phyloP scores from a whole-genome alignment of 2,888 invertebrate species.

The Adineta ricciae region DNA sequence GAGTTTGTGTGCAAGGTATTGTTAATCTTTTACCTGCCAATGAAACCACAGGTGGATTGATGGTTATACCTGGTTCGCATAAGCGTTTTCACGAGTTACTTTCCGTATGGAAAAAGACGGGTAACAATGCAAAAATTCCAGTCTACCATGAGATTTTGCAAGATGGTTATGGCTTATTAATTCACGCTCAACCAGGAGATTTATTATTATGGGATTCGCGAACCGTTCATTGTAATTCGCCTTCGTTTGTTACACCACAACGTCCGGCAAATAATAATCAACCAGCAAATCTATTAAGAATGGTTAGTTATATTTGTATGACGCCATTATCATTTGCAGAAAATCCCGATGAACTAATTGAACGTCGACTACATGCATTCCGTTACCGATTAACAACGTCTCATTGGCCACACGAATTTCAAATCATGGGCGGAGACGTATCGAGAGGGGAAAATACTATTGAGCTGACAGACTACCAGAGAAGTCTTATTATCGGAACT shows the following conservation, averaged over 20 bases:
- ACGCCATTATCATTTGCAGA: conserved; percentile 18
- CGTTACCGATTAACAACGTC: conserved; percentile 17
- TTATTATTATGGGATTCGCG: conserved; percentile 15
- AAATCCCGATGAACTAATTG: conserved; percentile 17
- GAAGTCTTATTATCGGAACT: neutral
- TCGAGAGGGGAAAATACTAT: conserved; percentile 18
- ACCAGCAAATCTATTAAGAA: neutral
- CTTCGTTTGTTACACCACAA: neutral
- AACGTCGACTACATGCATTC: neutral
- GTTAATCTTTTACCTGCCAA: neutral
- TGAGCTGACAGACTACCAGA: conserved; percentile 7
- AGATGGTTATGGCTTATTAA: conserved; percentile 15
- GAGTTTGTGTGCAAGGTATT: conserved; percentile 14
- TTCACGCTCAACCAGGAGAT: conserved; percentile 16
- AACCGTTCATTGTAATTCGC: conserved; percentile 7
- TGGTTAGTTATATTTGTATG: conserved; percentile 20
- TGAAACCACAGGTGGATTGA: conserved; percentile 17
- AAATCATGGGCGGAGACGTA: neutral
- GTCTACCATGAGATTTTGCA: neutral
- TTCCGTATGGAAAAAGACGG: neutral
- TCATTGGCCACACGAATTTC: conserved; percentile 6
- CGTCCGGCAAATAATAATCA: neutral
- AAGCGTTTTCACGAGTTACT: conserved; percentile 18
- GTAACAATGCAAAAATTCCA: neutral
- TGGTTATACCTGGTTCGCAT: conserved; percentile 14